Evolutionary conservation across 2,888 invertebrate species (phyloP).

Genomic region (Lasiommata megera): DNA sequence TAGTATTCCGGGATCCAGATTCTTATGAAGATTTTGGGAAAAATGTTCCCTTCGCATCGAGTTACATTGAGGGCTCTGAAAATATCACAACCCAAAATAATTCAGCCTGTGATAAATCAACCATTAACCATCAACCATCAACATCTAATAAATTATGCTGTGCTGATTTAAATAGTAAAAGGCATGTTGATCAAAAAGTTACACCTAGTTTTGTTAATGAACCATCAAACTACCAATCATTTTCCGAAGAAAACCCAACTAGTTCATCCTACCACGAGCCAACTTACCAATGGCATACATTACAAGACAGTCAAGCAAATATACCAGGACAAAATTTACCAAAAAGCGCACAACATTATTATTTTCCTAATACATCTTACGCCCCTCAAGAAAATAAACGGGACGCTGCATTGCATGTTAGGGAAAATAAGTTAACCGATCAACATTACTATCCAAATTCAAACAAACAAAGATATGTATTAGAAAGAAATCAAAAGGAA

Average conservation of each 20-base stretch:
- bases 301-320: constrained; percentile 17
- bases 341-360: neutral
- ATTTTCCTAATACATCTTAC: neutral
- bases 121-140: too few species aligned
- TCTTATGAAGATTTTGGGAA: constrained; percentile 39
- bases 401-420: neutral
- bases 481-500: neutral
- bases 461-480: constrained; percentile 3
- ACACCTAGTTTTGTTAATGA: constrained; percentile 10
- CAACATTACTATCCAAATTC: neutral
- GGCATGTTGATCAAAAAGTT: too few species aligned
- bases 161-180: too few species aligned
- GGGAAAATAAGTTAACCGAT: neutral
- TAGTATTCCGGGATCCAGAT: constrained; percentile 25
- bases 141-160: too few species aligned
- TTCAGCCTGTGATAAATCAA: constrained; percentile 3
- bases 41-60: constrained; percentile 36
- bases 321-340: constrained; percentile 6
- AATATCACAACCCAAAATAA: neutral
- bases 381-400: neutral
- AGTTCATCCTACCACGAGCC: constrained; percentile 18
- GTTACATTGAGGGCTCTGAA: constrained; percentile 12
- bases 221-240: constrained; percentile 19
- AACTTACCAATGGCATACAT: constrained; percentile 25
- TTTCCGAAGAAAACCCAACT: constrained; percentile 15